Conservation (phyloP, 2,797 vertebrate genomes). For the Pterois miles region DNA sequence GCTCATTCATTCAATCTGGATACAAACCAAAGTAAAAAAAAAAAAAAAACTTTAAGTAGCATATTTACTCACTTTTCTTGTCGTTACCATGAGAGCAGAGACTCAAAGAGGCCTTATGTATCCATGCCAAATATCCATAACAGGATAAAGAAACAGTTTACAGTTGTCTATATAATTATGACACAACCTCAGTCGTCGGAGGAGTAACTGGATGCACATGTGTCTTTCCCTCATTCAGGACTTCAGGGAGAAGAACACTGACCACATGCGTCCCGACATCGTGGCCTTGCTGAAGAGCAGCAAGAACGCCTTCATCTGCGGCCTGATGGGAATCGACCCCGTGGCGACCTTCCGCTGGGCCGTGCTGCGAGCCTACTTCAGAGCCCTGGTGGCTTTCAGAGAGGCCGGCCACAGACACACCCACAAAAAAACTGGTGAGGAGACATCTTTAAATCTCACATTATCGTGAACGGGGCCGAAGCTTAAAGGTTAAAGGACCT, state of each 20-base stretch:
- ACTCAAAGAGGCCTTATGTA: too few relatives aligned
- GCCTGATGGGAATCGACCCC: conserved; percentile 94
- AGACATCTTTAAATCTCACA: background rate
- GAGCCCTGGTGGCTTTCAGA: conserved; percentile 90
- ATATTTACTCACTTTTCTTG: background rate
- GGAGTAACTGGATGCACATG: background rate
- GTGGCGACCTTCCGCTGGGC: conserved; percentile 98
- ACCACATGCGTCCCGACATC: conserved; percentile 98
- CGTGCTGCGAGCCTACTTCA: conserved; percentile 92
- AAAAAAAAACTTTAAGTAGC: background rate
- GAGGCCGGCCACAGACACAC: conserved; percentile 87
- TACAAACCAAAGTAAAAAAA: background rate
- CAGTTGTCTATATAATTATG: background rate
- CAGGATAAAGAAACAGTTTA: background rate
- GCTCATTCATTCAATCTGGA: background rate
- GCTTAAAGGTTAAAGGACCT: background rate
- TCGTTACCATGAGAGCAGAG: background rate
- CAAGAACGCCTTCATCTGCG: conserved; percentile 91
- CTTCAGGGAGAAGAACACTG: conserved; percentile 98
- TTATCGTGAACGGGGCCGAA: background rate
- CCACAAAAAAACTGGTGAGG: conserved; percentile 91
- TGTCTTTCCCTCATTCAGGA: conserved; percentile 81
- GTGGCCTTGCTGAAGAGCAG: conserved; percentile 96
- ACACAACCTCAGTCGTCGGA: background rate
- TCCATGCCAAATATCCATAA: too few relatives aligned